phyloP scores from a whole-genome alignment of 2,888 invertebrate genomes.

The Ectemnius lituratus region DNA sequence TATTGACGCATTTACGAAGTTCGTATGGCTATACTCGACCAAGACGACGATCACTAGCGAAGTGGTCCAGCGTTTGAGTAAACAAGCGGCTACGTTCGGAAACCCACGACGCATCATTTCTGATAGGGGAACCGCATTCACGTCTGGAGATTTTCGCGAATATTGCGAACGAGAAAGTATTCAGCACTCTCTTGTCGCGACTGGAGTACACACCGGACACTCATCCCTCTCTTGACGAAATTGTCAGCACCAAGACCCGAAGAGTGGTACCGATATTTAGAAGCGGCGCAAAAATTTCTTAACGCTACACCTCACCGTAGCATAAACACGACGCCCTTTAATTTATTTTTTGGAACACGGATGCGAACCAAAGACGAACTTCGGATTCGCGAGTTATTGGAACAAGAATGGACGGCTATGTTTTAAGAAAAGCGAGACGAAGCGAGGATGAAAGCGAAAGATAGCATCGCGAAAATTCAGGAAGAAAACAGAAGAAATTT shows the following conservation, averaged over 20 bases:
- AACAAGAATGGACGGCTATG: neutral
- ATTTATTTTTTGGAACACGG: neutral
- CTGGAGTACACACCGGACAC: neutral
- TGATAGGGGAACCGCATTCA: slow-evolving; percentile 12
- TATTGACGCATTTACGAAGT: too few species aligned
- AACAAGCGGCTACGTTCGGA: slow-evolving; percentile 6
- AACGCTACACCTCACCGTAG: slow-evolving; percentile 2
- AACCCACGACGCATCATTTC: slow-evolving; percentile 11
- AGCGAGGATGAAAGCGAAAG: slow-evolving; percentile 26
- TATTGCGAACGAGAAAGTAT: slow-evolving; percentile 22
- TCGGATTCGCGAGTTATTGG: neutral
- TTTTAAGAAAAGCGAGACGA: neutral
- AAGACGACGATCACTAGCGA: neutral
- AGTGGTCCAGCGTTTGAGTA: neutral
- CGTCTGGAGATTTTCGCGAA: neutral
- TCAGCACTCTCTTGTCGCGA: slow-evolving; percentile 11
- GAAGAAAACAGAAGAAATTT: slow-evolving; percentile 58
- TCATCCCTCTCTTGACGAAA: slow-evolving; percentile 18
- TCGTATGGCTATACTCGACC: slow-evolving; percentile 6
- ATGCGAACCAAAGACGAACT: neutral
- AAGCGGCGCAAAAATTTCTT: neutral
- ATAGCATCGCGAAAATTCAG: slow-evolving; percentile 46
- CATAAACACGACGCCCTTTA: slow-evolving; percentile 8
- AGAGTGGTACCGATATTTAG: slow-evolving; percentile 14
- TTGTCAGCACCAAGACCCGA: neutral